phyloP scores from a whole-genome alignment of 1,140 invertebrate genomes.

The Monomorium pharaonis region DNA sequence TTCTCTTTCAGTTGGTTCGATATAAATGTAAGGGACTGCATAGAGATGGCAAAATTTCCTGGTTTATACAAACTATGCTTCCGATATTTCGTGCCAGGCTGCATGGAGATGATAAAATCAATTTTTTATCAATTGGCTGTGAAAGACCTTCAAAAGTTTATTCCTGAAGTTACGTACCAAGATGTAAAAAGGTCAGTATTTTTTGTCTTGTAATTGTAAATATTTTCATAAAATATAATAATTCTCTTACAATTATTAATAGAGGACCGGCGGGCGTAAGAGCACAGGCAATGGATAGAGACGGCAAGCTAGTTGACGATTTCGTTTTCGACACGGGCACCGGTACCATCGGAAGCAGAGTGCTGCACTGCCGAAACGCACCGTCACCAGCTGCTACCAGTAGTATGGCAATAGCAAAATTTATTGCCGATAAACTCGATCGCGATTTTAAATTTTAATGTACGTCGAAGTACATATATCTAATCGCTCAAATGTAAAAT shows the following conservation, averaged over 20 bases:
- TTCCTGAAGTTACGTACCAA: slow-evolving; percentile 90
- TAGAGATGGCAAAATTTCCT: slow-evolving; percentile 91
- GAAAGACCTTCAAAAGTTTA: slow-evolving; percentile 93
- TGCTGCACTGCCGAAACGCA: slow-evolving; percentile 98
- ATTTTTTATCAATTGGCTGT: slow-evolving; percentile 92
- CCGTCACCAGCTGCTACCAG: slow-evolving; percentile 99
- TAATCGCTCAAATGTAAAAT: background rate
- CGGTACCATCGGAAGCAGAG: slow-evolving; percentile 89
- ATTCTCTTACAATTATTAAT: slow-evolving; percentile 26
- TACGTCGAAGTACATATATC: background rate
- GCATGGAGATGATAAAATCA: slow-evolving; percentile 94
- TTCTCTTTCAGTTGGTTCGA: slow-evolving; percentile 88
- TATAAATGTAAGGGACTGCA: slow-evolving; percentile 92
- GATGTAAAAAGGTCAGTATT: slow-evolving; percentile 89
- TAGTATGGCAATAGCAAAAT: slow-evolving; percentile 97
- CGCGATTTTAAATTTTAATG: slow-evolving; percentile 88
- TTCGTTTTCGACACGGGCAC: slow-evolving; percentile 96
- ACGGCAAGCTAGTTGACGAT: slow-evolving; percentile 97
- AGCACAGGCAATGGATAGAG: slow-evolving; percentile 96
- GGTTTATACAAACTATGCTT: slow-evolving; percentile 94
- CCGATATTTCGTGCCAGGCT: slow-evolving; percentile 92
- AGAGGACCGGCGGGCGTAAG: slow-evolving; percentile 96
- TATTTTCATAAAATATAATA: background rate
- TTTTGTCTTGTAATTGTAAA: background rate
- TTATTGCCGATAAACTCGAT: slow-evolving; percentile 95